Evolutionary conservation across 2,797 vertebrate genomes (phyloP).

Genomic region (Hylomyscus alleni): DNA sequence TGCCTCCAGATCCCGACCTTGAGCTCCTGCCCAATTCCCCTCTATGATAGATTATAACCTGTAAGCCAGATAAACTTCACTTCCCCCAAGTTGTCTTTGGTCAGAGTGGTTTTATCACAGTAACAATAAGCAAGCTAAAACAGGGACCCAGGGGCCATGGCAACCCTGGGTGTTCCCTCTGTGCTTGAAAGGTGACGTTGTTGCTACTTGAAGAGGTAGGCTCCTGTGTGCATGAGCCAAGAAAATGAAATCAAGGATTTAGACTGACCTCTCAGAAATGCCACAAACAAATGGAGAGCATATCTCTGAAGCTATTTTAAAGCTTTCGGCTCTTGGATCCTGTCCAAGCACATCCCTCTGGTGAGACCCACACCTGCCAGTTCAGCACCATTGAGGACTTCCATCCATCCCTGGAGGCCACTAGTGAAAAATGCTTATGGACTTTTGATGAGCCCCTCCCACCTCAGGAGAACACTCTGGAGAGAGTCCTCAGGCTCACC

Average conservation of each 20-base stretch:
- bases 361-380: background rate
- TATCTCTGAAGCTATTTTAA: background rate
- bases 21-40: background rate
- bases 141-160: background rate
- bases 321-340: background rate
- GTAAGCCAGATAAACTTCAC: background rate
- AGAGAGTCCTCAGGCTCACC: too few relatives aligned
- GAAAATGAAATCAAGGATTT: background rate
- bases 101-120: background rate
- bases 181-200: background rate
- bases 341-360: background rate
- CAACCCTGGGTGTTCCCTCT: background rate
- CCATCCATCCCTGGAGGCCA: background rate
- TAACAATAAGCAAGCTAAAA: background rate
- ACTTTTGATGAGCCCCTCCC: fast-evolving
- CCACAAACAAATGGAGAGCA: fast-evolving
- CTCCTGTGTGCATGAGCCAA: background rate
- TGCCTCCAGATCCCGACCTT: background rate
- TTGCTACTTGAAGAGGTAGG: background rate
- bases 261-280: fast-evolving
- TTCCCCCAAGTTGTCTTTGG: background rate
- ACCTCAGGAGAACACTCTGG: fast-evolving
- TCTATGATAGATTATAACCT: too few relatives aligned
- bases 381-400: too few relatives aligned
- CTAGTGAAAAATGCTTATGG: fast-evolving